These are phyloP conservation scores for Calyptomena viridis DNA, from an alignment of 2,113 vertebrate species.

Conservation along the genomic window DNA sequence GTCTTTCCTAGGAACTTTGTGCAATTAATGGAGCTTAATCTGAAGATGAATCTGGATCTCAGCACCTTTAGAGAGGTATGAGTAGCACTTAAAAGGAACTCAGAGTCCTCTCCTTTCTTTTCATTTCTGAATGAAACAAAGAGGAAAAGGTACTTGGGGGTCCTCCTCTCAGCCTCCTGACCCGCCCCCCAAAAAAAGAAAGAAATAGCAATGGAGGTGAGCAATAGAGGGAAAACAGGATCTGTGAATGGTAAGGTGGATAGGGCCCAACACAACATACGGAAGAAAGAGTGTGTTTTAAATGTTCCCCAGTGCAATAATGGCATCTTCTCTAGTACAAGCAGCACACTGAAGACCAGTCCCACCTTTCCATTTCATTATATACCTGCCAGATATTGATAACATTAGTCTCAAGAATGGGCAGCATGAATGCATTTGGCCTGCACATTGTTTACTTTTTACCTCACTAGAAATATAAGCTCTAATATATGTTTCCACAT, in stretches of 20 bases:
- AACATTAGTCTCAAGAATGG: background rate
- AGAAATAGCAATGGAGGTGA: background rate
- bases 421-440: background rate
- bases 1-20: background rate
- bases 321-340: background rate
- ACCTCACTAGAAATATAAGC: background rate
- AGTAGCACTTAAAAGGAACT: background rate
- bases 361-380: background rate
- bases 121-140: background rate
- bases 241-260: background rate
- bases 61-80: background rate
- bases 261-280: background rate
- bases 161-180: background rate
- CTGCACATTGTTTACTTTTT: background rate
- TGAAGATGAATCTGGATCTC: background rate
- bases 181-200: background rate
- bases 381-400: background rate
- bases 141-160: background rate
- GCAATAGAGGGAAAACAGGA: background rate
- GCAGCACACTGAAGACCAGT: background rate
- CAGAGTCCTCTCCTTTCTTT: background rate
- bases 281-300: background rate
- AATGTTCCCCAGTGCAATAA: background rate
- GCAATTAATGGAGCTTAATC: background rate
- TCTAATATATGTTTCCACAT: background rate